phyloP scores from a whole-genome alignment of 2,888 invertebrate species.

The Mesochorus sp. region DNA sequence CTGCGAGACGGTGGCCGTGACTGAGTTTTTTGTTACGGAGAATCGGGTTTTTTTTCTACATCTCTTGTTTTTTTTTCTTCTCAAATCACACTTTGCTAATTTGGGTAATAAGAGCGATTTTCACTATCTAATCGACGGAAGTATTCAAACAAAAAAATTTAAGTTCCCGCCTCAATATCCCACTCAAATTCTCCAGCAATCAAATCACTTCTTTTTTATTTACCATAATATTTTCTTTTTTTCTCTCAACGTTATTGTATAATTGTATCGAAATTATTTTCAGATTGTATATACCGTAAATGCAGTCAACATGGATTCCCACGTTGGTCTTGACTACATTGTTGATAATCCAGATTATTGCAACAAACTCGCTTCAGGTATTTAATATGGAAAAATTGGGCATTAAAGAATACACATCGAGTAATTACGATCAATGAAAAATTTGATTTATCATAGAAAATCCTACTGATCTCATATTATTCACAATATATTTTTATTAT shows the following conservation, averaged over 20 bases:
- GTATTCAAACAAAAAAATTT: conserved; percentile 13
- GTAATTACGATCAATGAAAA: too few species aligned
- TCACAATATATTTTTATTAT: neutral
- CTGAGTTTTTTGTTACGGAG: conserved; percentile 42
- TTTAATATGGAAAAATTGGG: conserved; percentile 68
- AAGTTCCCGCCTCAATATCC: neutral
- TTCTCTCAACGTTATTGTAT: neutral
- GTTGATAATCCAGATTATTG: conserved; percentile 97
- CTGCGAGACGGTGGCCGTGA: conserved; percentile 46
- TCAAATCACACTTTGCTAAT: conserved; percentile 45
- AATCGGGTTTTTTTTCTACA: neutral
- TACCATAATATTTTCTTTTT: neutral
- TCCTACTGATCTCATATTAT: too few species aligned
- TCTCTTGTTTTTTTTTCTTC: conserved; percentile 9
- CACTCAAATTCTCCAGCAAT: neutral
- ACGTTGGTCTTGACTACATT: conserved; percentile 96
- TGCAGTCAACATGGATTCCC: conserved; percentile 90
- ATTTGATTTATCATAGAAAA: too few species aligned
- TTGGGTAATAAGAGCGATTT: conserved; percentile 39
- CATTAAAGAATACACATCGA: too few species aligned
- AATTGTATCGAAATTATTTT: conserved; percentile 47
- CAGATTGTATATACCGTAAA: conserved; percentile 73
- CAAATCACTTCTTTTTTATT: neutral
- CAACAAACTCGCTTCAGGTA: conserved; percentile 92
- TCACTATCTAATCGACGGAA: conserved; percentile 7